A percentile compares a stretch with the other conserved stretches of the same genome.
Conservation (phyloP, 2,888 invertebrate genomes). For the Diploptera punctata region DNA sequence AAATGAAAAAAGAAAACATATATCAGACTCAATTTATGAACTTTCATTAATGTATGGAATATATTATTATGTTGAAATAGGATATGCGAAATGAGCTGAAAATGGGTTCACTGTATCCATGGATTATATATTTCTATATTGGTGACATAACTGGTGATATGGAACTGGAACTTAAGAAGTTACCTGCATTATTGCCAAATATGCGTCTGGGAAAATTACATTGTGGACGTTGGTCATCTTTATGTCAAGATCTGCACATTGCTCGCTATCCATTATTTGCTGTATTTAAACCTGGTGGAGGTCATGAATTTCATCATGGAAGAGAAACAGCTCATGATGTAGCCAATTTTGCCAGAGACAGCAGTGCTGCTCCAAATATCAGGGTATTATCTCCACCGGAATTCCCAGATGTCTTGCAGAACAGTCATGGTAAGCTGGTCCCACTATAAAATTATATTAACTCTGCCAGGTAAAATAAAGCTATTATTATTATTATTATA, state of each 20-base stretch:
- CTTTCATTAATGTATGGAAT: no score
- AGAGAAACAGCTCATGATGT: slow-evolving; percentile 63
- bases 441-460: no score
- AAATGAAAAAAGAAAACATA: no score
- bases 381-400: slow-evolving; percentile 69
- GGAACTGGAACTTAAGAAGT: slow-evolving; percentile 64
- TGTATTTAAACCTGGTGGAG: slow-evolving; percentile 75
- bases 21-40: no score
- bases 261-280: slow-evolving; percentile 71
- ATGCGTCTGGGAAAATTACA: slow-evolving; percentile 66
- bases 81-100: slow-evolving; percentile 50
- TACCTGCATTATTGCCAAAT: slow-evolving; percentile 63
- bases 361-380: slow-evolving; percentile 62
- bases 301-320: slow-evolving; percentile 76
- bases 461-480: no score
- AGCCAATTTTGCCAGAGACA: slow-evolving; percentile 69
- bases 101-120: slow-evolving; percentile 54
- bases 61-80: slow-evolving; percentile 44
- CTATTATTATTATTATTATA: no score
- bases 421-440: background rate
- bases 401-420: slow-evolving; percentile 55
- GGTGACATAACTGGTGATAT: slow-evolving; percentile 60
- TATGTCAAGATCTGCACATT: slow-evolving; percentile 67
- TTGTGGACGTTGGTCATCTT: slow-evolving; percentile 62
- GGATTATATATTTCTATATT: slow-evolving; percentile 63